Percentiles rank a stretch among this genome's conserved stretches.
These are phyloP conservation scores for Pocillopora meandrina DNA, from an alignment of 92 coral and sea anemone genomes.

Conservation along the genomic window DNA sequence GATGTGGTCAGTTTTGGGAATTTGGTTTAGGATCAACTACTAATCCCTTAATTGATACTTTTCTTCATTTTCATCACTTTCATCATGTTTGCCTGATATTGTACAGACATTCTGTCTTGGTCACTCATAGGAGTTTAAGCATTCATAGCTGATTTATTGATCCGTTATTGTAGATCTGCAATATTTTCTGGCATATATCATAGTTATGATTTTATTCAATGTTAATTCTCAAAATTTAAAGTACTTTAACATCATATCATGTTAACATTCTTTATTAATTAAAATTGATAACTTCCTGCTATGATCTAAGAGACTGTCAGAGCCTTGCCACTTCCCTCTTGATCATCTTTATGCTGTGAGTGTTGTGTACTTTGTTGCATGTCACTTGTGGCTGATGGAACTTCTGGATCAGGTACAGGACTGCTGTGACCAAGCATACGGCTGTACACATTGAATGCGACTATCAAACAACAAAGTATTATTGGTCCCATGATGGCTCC, in stretches of 20 bases:
- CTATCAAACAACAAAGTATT: constrained; percentile 95
- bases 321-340: constrained; percentile 1
- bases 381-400: background rate
- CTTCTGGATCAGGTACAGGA: constrained; percentile 32
- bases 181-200: too few species aligned
- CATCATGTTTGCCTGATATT: too few species aligned
- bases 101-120: too few species aligned
- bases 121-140: too few species aligned
- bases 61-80: too few species aligned
- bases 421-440: constrained; percentile 75
- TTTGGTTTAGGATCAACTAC: too few species aligned
- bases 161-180: too few species aligned
- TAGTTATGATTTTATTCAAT: too few species aligned
- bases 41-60: too few species aligned
- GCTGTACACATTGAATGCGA: constrained; percentile 90
- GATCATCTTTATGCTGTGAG: background rate
- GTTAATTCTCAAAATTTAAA: too few species aligned
- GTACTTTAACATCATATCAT: background rate
- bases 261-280: background rate
- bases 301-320: constrained; percentile 12
- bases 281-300: background rate
- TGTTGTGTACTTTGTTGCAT: constrained; percentile 6
- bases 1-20: too few species aligned
- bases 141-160: too few species aligned
- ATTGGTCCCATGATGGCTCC: constrained; percentile 99